A percentile compares a stretch with the other conserved stretches of the same genome.
Conservation (phyloP, 2,113 vertebrate genomes). For the Cephalophus harveyi region DNA sequence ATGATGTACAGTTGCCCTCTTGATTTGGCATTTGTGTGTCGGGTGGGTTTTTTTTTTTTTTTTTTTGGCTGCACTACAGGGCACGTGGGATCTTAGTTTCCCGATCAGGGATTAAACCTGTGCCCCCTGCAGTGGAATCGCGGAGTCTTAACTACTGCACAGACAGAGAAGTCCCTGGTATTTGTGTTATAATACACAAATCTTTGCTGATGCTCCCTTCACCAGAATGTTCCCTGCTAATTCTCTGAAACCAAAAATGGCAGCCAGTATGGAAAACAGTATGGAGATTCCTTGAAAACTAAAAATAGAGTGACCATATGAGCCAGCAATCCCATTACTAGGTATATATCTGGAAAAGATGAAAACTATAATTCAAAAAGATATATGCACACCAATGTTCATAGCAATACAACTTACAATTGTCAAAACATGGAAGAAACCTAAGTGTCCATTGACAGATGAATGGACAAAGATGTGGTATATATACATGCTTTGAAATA, state of each 20-base stretch:
- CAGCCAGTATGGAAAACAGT: background rate
- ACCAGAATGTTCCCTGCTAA: background rate
- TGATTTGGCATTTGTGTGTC: background rate
- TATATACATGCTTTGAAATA: background rate
- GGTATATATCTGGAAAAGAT: background rate
- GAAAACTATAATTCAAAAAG: background rate
- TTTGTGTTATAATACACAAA: background rate
- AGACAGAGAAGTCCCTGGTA: background rate
- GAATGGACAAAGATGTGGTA: background rate
- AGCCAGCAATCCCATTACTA: background rate
- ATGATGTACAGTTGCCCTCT: background rate
- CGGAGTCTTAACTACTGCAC: background rate
- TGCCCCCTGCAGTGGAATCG: background rate
- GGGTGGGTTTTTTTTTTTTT: background rate
- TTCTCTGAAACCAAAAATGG: slow-evolving; percentile 50
- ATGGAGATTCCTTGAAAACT: background rate
- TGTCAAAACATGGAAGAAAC: background rate
- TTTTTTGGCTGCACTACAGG: background rate
- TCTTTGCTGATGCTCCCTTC: slow-evolving; percentile 24
- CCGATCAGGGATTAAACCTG: background rate
- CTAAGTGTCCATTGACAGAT: background rate
- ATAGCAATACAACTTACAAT: background rate
- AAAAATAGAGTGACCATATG: background rate
- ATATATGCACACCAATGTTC: background rate
- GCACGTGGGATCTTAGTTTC: background rate